These are phyloP conservation scores for Gryon sp. DNA, from an alignment of 1,140 invertebrate genomes.

Conservation along the genomic window DNA sequence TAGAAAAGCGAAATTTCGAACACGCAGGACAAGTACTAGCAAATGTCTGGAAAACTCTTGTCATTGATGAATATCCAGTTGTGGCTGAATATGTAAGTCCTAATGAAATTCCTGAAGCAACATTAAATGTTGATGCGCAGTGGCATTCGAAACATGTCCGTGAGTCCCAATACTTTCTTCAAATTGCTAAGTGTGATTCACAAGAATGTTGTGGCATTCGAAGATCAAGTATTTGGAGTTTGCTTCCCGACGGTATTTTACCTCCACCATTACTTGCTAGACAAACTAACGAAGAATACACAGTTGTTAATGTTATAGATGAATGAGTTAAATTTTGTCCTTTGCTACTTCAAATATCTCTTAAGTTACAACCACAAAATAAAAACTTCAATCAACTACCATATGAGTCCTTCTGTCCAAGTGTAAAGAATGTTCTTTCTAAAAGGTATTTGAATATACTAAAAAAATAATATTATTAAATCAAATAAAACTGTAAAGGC, in stretches of 20 bases:
- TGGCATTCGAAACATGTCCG: slow-evolving; percentile 20
- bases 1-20: slow-evolving; percentile 71
- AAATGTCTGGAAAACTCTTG: slow-evolving; percentile 2
- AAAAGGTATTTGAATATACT: neutral
- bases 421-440: too few species aligned
- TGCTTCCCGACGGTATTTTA: slow-evolving; percentile 5
- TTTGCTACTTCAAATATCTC: slow-evolving; percentile 2
- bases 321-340: slow-evolving; percentile 4
- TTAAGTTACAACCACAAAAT: neutral
- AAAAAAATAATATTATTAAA: neutral
- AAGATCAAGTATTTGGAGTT: slow-evolving; percentile 1
- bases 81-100: neutral
- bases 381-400: neutral
- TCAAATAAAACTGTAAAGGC: neutral
- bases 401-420: slow-evolving; percentile 3
- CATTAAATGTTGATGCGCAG: neutral
- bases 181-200: slow-evolving; percentile 21
- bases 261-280: neutral
- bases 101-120: neutral
- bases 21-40: slow-evolving; percentile 41
- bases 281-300: neutral
- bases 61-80: slow-evolving; percentile 5
- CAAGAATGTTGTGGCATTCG: slow-evolving; percentile 1
- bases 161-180: slow-evolving; percentile 25
- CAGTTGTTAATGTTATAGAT: neutral